Evolutionary conservation across 2,888 invertebrate genomes (phyloP).

Genomic region (Cremastinae sp.): DNA sequence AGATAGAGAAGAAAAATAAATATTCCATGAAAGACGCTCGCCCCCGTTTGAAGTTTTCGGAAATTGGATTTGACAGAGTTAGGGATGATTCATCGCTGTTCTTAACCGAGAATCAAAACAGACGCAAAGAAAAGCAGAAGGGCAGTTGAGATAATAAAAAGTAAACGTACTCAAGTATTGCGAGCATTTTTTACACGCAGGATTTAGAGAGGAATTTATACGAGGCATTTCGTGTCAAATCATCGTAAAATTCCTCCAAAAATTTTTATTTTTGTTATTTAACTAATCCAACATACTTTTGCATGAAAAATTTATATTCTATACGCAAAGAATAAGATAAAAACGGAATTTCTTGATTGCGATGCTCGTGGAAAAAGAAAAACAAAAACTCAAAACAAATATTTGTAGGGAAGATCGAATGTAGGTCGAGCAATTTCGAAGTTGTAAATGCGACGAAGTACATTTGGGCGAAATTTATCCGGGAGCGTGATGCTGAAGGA

Average conservation of each 20-base stretch:
- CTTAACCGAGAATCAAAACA: not conserved
- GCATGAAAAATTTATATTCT: too few species aligned
- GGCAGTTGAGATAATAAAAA: constrained; percentile 69
- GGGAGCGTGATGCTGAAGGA: constrained; percentile 8
- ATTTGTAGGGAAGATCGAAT: constrained; percentile 1
- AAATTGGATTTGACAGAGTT: not conserved
- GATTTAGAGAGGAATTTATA: constrained; percentile 13
- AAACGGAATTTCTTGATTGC: too few species aligned
- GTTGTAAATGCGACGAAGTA: not conserved
- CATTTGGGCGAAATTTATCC: not conserved
- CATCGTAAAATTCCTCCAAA: too few species aligned
- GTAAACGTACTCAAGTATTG: constrained; percentile 66
- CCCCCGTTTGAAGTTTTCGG: too few species aligned
- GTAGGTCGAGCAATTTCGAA: constrained; percentile 17
- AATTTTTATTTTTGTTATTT: too few species aligned
- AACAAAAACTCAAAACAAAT: not conserved
- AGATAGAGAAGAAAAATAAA: too few species aligned
- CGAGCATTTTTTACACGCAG: constrained; percentile 11
- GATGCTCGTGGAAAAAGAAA: too few species aligned
- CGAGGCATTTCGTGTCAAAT: constrained; percentile 18
- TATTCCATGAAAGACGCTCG: too few species aligned
- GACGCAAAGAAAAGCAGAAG: constrained; percentile 47
- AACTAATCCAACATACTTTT: too few species aligned
- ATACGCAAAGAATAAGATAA: too few species aligned
- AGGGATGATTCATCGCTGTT: not conserved